Percentiles rank a stretch among this genome's conserved stretches.
Conservation (phyloP, 92 coral and sea anemone species). For the Actinernus sp. region DNA sequence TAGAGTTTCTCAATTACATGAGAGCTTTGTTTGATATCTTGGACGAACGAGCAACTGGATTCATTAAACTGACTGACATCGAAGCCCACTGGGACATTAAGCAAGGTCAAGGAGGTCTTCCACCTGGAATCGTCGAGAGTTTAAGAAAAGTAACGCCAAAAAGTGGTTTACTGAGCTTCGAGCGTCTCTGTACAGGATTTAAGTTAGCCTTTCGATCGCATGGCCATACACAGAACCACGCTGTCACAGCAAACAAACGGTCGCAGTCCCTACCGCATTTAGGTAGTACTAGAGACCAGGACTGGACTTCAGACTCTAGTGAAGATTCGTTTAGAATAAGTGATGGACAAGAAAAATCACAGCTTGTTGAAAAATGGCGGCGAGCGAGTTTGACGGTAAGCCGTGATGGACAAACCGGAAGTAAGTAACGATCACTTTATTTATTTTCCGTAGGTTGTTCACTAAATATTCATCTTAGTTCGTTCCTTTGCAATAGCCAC, state of each 20-base stretch:
- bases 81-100: conserved; percentile 82
- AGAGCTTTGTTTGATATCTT: conserved; percentile 87
- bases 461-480: too few relatives aligned
- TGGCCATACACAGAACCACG: conserved; percentile 9
- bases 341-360: conserved; percentile 56
- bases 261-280: conserved; percentile 73
- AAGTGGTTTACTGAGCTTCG: conserved; percentile 88
- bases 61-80: conserved; percentile 81
- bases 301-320: conserved; percentile 77
- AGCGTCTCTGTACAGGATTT: conserved; percentile 85
- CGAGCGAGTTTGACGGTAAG: conserved; percentile 30
- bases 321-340: conserved; percentile 62
- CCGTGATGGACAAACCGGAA: conserved; percentile 23
- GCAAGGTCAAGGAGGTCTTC: conserved; percentile 60
- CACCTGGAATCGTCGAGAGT: conserved; percentile 75
- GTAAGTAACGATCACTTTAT: conserved; percentile 12
- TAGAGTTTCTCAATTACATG: conserved; percentile 88
- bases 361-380: conserved; percentile 65
- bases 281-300: conserved; percentile 35
- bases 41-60: conserved; percentile 81
- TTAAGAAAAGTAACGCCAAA: conserved; percentile 77
- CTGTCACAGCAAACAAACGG: conserved; percentile 11
- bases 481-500: too few relatives aligned
- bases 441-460: not conserved
- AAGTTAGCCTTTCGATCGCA: conserved; percentile 68